Conservation (phyloP, 2,113 vertebrate species). For the Ciconia stormi region DNA sequence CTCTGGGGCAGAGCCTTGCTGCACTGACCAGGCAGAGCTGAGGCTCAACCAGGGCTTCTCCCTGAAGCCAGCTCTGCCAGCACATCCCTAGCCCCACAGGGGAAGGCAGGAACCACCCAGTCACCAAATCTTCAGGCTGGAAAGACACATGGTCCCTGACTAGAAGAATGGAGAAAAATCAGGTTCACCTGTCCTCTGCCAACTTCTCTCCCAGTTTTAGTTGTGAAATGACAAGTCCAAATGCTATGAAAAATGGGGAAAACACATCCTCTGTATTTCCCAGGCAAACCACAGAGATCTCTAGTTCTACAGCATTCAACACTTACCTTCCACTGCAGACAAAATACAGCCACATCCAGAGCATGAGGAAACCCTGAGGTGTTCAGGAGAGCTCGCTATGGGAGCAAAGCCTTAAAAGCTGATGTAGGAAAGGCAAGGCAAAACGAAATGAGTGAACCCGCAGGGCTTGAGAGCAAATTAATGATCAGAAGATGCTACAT, state of each 20-base stretch:
- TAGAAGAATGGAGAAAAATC: not conserved
- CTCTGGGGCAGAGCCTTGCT: not conserved
- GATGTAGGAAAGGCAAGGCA: not conserved
- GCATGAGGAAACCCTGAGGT: not conserved
- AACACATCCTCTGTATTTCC: not conserved
- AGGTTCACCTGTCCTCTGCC: not conserved
- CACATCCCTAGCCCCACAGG: not conserved
- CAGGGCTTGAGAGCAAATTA: not conserved
- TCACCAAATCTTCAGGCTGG: not conserved
- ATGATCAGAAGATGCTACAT: not conserved
- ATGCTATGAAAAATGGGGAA: not conserved
- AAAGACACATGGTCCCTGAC: not conserved
- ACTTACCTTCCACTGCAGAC: not conserved
- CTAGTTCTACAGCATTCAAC: not conserved
- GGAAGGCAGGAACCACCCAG: not conserved
- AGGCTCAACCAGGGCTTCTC: not conserved
- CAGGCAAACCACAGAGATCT: not conserved
- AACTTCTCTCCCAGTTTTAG: not conserved
- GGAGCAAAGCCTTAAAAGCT: not conserved
- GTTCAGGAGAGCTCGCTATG: not conserved
- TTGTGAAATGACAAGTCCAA: not conserved
- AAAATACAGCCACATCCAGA: not conserved
- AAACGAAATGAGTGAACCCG: accelerated
- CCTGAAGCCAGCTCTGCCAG: not conserved
- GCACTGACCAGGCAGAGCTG: too few species aligned